Conservation (phyloP, 2,113 vertebrate species). For the Nicator chloris region DNA sequence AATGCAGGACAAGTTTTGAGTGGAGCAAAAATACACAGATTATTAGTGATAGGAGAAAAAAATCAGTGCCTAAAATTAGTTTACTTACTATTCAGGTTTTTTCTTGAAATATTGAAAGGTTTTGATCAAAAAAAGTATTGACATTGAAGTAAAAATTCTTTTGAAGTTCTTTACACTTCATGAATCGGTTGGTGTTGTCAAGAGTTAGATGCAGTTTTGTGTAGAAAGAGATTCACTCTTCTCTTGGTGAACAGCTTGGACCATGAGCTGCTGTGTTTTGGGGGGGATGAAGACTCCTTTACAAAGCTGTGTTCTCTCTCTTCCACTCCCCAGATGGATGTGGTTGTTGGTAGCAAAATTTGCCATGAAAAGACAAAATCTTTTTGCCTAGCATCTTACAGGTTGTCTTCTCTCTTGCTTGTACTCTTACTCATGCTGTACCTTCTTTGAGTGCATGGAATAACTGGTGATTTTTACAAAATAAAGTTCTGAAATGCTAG, state of each 20-base stretch:
- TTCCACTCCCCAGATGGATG: not conserved
- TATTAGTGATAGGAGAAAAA: not conserved
- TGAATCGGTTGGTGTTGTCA: fast-evolving
- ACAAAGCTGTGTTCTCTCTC: not conserved
- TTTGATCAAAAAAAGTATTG: not conserved
- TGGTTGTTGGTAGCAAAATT: not conserved
- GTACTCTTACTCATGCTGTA: not conserved
- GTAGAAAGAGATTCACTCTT: not conserved
- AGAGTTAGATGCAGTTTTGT: not conserved
- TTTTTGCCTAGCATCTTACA: not conserved
- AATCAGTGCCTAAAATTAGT: not conserved
- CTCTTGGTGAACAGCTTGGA: not conserved
- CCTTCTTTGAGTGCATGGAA: not conserved
- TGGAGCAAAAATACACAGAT: not conserved
- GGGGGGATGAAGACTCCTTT: not conserved
- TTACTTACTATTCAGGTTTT: not conserved
- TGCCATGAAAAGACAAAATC: not conserved
- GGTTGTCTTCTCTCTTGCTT: not conserved
- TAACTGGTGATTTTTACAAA: not conserved
- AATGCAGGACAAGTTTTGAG: not conserved
- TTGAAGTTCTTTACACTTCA: not conserved
- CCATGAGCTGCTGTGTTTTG: not conserved
- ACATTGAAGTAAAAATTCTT: not conserved
- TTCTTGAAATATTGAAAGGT: not conserved
- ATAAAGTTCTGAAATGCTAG: not conserved